A percentile compares a stretch with the other conserved stretches of the same genome.
Conservation (phyloP, 1,140 invertebrate species). For the Pseudomyrmex cubaensis region DNA sequence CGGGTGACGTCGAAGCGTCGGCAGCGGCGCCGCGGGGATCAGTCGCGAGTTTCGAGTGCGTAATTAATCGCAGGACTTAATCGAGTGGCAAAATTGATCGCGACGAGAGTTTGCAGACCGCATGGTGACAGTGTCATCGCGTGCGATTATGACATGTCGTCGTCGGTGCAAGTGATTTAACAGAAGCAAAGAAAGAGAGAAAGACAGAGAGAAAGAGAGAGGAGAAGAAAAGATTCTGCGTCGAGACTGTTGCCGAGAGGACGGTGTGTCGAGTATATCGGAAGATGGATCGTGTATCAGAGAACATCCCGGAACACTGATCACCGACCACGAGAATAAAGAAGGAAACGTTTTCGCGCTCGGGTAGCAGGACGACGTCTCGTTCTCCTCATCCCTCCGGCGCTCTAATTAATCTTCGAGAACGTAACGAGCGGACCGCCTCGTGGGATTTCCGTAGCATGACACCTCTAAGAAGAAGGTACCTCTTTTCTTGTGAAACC, state of each 20-base stretch:
- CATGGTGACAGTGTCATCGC: slow-evolving; percentile 41
- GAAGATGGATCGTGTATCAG: slow-evolving; percentile 52
- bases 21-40: background rate
- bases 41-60: slow-evolving; percentile 30
- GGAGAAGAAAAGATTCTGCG: slow-evolving; percentile 3
- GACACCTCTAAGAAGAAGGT: background rate
- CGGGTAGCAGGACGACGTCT: background rate
- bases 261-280: slow-evolving; percentile 9
- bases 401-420: slow-evolving; percentile 62
- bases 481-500: slow-evolving; percentile 12
- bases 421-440: slow-evolving; percentile 37
- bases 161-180: slow-evolving; percentile 48
- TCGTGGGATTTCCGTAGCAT: background rate
- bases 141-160: slow-evolving; percentile 62
- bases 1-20: slow-evolving; percentile 22
- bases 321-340: slow-evolving; percentile 38
- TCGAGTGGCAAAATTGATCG: slow-evolving; percentile 66
- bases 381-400: background rate
- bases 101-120: slow-evolving; percentile 60
- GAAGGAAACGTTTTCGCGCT: slow-evolving; percentile 56
- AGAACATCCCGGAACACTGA: slow-evolving; percentile 49
- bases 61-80: slow-evolving; percentile 71
- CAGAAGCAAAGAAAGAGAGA: background rate
- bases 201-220: background rate
- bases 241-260: background rate